Conservation (phyloP, 2,888 invertebrate species). For the Andrena trimmerana region DNA sequence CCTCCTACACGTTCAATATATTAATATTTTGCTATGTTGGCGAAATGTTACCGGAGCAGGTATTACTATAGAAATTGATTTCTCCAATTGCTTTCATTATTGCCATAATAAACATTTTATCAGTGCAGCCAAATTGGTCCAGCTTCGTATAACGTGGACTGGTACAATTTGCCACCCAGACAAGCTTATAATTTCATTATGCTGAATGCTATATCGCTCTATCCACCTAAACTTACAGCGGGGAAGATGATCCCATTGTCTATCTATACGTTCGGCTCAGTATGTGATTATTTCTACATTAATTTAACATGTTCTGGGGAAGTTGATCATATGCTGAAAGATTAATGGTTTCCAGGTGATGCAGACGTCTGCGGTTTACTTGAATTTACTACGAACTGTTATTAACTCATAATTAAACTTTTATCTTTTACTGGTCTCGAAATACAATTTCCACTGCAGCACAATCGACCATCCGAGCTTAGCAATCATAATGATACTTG, state of each 20-base stretch:
- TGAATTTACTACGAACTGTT: slow-evolving; percentile 18
- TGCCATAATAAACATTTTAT: slow-evolving; percentile 5
- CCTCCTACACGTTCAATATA: slow-evolving; percentile 51
- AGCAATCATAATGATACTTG: neutral
- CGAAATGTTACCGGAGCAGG: slow-evolving; percentile 59
- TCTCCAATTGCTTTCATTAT: too few relatives aligned
- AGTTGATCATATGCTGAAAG: neutral
- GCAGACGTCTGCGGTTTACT: slow-evolving; percentile 22
- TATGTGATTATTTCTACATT: slow-evolving; percentile 18
- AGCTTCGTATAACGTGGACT: slow-evolving; percentile 60
- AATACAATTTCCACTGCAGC: neutral
- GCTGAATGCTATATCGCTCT: slow-evolving; percentile 67
- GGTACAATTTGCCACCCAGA: slow-evolving; percentile 61
- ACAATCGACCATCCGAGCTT: neutral
- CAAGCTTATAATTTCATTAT: slow-evolving; percentile 65
- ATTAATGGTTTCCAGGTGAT: slow-evolving; percentile 9
- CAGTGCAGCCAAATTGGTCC: slow-evolving; percentile 55
- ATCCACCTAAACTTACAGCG: slow-evolving; percentile 73
- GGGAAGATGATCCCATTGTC: slow-evolving; percentile 75
- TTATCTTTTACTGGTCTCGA: neutral
- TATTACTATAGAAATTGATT: slow-evolving; percentile 19
- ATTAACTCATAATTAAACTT: neutral
- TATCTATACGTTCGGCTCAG: slow-evolving; percentile 66
- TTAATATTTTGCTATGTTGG: slow-evolving; percentile 64
- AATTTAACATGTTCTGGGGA: too few relatives aligned